phyloP scores from a whole-genome alignment of 2,888 invertebrate genomes.

The Parapristionchus giblindavisi region DNA sequence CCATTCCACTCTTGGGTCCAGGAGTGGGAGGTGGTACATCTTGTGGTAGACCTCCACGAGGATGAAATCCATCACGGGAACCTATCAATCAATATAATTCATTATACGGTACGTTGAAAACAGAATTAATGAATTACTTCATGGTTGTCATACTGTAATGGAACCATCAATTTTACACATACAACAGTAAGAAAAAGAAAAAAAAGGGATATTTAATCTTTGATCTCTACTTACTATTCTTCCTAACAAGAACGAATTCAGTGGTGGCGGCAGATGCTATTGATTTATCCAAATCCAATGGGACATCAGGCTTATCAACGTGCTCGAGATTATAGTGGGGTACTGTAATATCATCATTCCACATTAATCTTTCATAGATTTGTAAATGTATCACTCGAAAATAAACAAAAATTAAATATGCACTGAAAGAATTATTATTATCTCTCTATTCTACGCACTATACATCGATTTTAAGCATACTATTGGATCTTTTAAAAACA shows the following conservation, averaged over 20 bases:
- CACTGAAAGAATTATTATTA: too few relatives aligned
- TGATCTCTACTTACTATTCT: constrained; percentile 45
- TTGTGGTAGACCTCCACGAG: constrained; percentile 40
- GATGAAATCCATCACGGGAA: constrained; percentile 51
- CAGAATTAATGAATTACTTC: not conserved
- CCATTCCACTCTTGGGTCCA: not conserved
- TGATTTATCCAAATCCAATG: constrained; percentile 44
- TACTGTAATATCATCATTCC: too few relatives aligned
- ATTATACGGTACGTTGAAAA: not conserved
- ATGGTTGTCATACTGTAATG: not conserved
- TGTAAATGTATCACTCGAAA: too few relatives aligned
- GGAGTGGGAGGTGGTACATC: constrained; percentile 22
- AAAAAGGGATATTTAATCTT: too few relatives aligned
- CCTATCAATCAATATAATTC: constrained; percentile 23
- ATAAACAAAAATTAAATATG: too few relatives aligned
- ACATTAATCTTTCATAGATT: too few relatives aligned
- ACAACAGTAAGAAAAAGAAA: not conserved
- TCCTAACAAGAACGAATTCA: constrained; percentile 54
- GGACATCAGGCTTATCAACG: constrained; percentile 46
- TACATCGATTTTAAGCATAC: too few relatives aligned
- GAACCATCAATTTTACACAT: not conserved
- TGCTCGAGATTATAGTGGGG: constrained; percentile 51
- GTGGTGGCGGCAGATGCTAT: constrained; percentile 43
- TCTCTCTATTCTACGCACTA: too few relatives aligned
- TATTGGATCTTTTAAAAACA: too few relatives aligned